phyloP scores from a whole-genome alignment of 2,113 vertebrate species.

The Tetrao urogallus region DNA sequence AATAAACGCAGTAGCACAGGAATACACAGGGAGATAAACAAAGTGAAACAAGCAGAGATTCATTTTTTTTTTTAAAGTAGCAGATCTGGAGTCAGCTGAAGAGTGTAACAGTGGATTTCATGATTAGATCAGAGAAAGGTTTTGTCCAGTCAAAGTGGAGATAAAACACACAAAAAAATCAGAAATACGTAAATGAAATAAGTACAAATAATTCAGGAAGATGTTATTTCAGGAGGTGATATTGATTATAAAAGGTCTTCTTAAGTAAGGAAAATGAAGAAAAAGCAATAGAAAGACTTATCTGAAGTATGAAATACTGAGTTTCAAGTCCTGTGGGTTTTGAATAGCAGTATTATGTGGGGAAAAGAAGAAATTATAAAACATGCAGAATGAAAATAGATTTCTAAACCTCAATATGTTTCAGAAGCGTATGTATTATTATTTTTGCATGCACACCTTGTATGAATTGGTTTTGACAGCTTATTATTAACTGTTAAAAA shows the following conservation, averaged over 20 bases:
- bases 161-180: not conserved
- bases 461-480: not conserved
- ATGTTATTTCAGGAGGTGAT: not conserved
- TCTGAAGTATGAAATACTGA: not conserved
- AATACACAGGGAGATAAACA: not conserved
- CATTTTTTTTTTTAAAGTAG: not conserved
- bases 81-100: not conserved
- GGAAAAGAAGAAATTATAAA: not conserved
- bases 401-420: not conserved
- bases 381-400: not conserved
- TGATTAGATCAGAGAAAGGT: not conserved
- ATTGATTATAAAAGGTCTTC: not conserved
- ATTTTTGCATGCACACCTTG: not conserved
- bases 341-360: not conserved
- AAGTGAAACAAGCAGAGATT: not conserved
- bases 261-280: not conserved
- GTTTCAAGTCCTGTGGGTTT: not conserved
- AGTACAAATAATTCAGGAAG: not conserved
- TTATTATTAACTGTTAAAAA: conserved; percentile 5
- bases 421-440: conserved; percentile 5
- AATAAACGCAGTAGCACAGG: conserved; percentile 14
- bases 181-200: not conserved
- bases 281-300: not conserved
- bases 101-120: not conserved
- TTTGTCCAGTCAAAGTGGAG: not conserved